Percentiles rank a stretch among this genome's conserved stretches.
phyloP scores from a whole-genome alignment of 2,797 vertebrate species.

The Clarias platycephalus region DNA sequence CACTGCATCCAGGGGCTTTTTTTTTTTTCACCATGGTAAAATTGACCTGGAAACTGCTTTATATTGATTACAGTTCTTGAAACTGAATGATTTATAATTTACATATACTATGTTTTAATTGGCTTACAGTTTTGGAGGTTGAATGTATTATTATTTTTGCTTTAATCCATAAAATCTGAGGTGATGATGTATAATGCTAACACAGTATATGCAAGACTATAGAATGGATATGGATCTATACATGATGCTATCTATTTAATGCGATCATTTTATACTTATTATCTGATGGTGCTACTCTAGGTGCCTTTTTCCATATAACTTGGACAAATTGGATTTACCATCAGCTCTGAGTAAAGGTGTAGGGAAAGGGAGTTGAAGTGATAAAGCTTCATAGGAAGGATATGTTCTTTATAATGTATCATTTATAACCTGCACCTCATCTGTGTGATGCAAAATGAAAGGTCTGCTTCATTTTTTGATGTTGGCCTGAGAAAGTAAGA shows the following conservation, averaged over 20 bases:
- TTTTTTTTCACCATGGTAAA: too few species aligned
- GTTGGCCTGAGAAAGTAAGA: neutral
- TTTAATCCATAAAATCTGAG: neutral
- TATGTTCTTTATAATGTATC: neutral
- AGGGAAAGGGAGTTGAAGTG: neutral
- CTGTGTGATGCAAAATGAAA: conserved; percentile 16
- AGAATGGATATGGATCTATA: neutral
- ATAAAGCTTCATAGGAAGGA: neutral
- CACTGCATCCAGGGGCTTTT: too few species aligned
- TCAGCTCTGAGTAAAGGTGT: neutral
- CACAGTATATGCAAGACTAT: too few species aligned
- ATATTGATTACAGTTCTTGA: neutral
- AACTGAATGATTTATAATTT: neutral
- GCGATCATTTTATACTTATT: neutral
- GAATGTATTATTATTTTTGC: neutral
- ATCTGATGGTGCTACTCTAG: neutral
- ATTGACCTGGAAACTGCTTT: neutral
- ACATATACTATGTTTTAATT: neutral
- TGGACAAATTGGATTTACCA: neutral
- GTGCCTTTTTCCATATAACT: neutral
- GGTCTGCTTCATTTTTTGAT: neutral
- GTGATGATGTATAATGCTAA: neutral
- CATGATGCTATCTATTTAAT: neutral
- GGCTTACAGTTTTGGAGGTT: neutral
- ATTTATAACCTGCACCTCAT: conserved; percentile 26